Evolutionary conservation across 2,888 invertebrate genomes (phyloP), one percentile per base, ranked within the genome.

Genomic region (Torymus tubicola): DNA sequence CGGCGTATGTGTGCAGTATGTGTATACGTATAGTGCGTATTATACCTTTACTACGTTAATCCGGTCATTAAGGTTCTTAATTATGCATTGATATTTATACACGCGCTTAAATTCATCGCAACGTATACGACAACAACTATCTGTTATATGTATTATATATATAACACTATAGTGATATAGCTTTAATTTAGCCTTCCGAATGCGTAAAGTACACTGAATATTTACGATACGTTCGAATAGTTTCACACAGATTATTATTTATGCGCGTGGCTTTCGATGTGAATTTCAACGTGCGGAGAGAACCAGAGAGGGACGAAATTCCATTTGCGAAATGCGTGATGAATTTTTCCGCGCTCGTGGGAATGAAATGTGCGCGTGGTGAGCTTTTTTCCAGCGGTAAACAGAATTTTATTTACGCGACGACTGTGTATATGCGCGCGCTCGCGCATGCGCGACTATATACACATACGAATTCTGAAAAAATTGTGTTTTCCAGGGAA

Each of bases 11-110:
- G n/a, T n/a, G n/a, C n/a, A n/a, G n/a, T n/a, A 8, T 31, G 2
- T 2, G 31, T 31, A 31, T 3, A 8, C 8, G 31, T 31, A 31
- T 31, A 5, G 31, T 31, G 31, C 31, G 4, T 31, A 31, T 5
- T 31, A 31, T 31, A 31, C 31, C 31, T 31, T 31, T 8, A n/a
- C n/a, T n/a, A n/a, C 31, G 61, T 50, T 75, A 69, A 76, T 60
- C 76, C 69, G 55, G 52, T 76, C 78, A 65, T 71, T 64, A 71
- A 21, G 24, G 65, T 55, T 57, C 65, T 78, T 58, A 52, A 78
- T 78, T 78, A 78, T 70, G 58, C 71, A 71, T 65, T 58, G 64
- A 64, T 70, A 64, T 57, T 77, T 64, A 55, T 55, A 42, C 52
- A 64, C 50, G 58, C 64, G 63, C 69, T 76, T 57, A 69, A 69